Evolutionary conservation across 2,888 invertebrate species (phyloP).

Genomic region (Tipula unca): DNA sequence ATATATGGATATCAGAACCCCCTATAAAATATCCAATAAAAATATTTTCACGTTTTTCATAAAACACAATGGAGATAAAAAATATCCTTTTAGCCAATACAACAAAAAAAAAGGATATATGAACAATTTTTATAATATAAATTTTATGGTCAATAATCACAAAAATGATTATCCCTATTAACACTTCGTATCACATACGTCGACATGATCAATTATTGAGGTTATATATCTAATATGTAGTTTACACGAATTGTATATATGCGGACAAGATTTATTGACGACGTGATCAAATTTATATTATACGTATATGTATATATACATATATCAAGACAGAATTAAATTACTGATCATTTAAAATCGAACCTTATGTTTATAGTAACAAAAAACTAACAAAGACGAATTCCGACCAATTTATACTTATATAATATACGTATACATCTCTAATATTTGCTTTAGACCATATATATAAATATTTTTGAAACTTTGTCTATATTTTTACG

Average conservation of each 20-base stretch:
- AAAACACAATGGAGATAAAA: neutral
- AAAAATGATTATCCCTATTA: neutral
- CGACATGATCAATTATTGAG: neutral
- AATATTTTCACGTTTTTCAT: conserved; percentile 4
- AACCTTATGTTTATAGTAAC: neutral
- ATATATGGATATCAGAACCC: neutral
- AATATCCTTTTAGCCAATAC: neutral
- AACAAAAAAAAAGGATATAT: neutral
- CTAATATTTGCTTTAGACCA: neutral
- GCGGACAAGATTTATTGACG: neutral
- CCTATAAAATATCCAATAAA: neutral
- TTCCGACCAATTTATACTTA: neutral
- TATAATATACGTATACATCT: neutral
- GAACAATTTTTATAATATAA: neutral
- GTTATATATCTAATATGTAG: neutral
- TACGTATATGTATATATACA: neutral
- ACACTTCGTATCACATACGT: neutral
- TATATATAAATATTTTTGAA: neutral
- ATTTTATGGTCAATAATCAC: neutral
- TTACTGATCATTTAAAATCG: neutral
- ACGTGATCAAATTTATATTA: neutral
- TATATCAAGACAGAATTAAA: too few species aligned
- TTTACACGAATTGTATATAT: neutral
- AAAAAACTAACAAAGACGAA: neutral
- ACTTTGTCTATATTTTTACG: conserved; percentile 2